Conservation (phyloP, 2,888 invertebrate species). For the Poecilobothrus nobilitatus region DNA sequence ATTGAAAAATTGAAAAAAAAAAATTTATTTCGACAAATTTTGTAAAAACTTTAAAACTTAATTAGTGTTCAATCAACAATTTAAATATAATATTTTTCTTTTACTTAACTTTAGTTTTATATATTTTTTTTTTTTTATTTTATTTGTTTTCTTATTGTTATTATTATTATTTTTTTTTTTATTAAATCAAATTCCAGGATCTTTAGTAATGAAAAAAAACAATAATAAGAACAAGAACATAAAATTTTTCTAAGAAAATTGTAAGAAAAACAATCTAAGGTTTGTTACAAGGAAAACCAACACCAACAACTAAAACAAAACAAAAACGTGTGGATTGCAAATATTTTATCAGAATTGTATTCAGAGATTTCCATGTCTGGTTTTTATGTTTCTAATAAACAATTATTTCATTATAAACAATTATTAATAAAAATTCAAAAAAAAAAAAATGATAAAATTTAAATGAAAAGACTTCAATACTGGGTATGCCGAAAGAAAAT, state of each 20-base stretch:
- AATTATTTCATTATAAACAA: too few relatives aligned
- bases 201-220: neutral
- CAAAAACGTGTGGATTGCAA: too few relatives aligned
- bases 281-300: too few relatives aligned
- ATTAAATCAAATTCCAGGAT: neutral
- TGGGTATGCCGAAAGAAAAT: too few relatives aligned
- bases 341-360: too few relatives aligned
- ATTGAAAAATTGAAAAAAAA: neutral
- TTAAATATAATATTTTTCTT: constrained; percentile 5
- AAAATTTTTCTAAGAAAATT: neutral
- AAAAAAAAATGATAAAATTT: too few relatives aligned
- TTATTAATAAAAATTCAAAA: too few relatives aligned
- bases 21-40: neutral
- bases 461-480: too few relatives aligned
- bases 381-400: too few relatives aligned
- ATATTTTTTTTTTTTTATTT: neutral
- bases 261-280: neutral
- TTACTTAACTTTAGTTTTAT: neutral
- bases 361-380: too few relatives aligned
- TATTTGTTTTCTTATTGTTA: neutral
- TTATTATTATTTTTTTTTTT: neutral
- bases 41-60: constrained; percentile 29
- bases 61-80: constrained; percentile 42
- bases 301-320: too few relatives aligned
- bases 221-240: neutral